Evolutionary conservation across 2,113 vertebrate species (phyloP), one percentile per base, ranked within the genome.

Genomic region (Planiliza haematocheilus): DNA sequence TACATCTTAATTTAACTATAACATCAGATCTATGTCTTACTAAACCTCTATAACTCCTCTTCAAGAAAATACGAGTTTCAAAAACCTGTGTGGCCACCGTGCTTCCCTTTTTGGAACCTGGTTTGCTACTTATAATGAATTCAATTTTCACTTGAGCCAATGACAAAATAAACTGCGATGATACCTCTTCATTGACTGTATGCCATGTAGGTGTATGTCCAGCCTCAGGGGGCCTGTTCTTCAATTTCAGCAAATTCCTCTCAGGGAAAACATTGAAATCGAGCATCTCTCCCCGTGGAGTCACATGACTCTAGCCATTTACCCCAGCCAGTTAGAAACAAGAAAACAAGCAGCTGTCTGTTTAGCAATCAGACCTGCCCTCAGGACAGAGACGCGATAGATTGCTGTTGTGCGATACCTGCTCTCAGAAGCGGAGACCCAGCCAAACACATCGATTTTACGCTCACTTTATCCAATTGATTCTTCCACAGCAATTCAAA

Each of bases 361-460:
- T 70, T 79, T 61, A 62, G 65, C 74, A 61, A 16, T 48, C 67
- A 43, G 42, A 4, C 2, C 51, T 60, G 12, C 66, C 76, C 66
- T 65, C 52, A 53, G 59, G 80, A 73, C 55, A 14, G 37, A 39
- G 48, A 21, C 4, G 42, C 41, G 77, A 76, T 75, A 64, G 82
- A 85, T 84, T 53, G 46, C 20, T 66, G 18, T 37, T 1, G 59
- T 72, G 60, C 56, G 75, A 81, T 71, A 55, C 30, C 56, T 61
- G 56, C 81, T 68, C 63, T 67, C 59, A 18, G 64, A 69, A 11
- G 16, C n/a, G 13, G 16, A 39, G 48, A 59, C 63, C 49, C 7
- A 20, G 41, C 38, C 60, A 63, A 81, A 77, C 79, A 63, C 67
- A 83, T 85, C 8, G 70, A 89, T 86, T 56, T 7, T 39, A 30